Evolutionary conservation across 2,797 vertebrate species (phyloP).

Genomic region (Arnoldichthys spilopterus): DNA sequence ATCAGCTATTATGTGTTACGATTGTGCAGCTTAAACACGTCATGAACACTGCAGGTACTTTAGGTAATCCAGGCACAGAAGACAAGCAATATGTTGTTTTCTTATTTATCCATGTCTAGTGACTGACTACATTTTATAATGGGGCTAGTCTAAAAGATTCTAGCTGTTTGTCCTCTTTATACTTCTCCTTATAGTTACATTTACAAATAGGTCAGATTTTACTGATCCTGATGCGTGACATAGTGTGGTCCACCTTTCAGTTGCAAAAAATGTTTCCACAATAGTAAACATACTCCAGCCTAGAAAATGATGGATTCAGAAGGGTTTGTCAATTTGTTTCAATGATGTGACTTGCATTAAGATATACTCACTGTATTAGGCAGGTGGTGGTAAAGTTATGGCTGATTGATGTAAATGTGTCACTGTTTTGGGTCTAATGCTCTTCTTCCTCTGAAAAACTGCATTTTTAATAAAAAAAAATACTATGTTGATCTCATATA

Average conservation of each 20-base stretch:
- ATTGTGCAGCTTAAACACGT: too few relatives aligned
- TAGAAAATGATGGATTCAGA: neutral
- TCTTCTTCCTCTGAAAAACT: too few relatives aligned
- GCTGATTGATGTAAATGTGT: too few relatives aligned
- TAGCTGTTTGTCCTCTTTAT: conserved; percentile 65
- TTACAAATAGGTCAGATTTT: neutral
- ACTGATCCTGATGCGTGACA: neutral
- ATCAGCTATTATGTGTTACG: too few relatives aligned
- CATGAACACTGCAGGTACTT: conserved; percentile 58
- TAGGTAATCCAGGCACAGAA: conserved; percentile 61
- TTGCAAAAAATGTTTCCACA: neutral
- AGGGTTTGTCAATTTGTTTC: neutral
- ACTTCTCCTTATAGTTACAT: conserved; percentile 71
- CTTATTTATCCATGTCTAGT: neutral
- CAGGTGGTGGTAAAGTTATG: too few relatives aligned
- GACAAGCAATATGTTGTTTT: conserved; percentile 31
- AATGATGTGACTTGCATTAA: neutral
- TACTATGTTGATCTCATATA: too few relatives aligned
- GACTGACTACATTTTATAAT: conserved; percentile 36
- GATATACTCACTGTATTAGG: too few relatives aligned
- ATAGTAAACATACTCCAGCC: neutral
- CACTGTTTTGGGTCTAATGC: too few relatives aligned
- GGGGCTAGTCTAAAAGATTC: conserved; percentile 74
- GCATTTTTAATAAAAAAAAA: too few relatives aligned
- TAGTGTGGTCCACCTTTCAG: neutral